Base-by-base conservation (phyloP, 2,113 vertebrate genomes). In the Antechinus flavipes region DNA sequence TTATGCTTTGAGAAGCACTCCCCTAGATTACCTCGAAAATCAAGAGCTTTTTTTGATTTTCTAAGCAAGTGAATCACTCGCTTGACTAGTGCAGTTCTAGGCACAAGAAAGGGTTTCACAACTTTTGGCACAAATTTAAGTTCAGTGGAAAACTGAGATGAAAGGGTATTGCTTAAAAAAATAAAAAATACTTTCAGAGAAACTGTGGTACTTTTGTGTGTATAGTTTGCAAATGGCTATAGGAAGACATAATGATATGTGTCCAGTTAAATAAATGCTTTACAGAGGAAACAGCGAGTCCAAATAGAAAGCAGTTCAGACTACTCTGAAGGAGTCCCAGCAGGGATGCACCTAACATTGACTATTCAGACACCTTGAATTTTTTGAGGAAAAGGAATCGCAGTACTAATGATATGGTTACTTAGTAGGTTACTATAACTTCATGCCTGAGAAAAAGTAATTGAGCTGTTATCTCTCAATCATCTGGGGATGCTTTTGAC, bases 221-320 rank as follows among this genome's bases (percentile, higher is more conserved):
- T 93, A 61, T 92, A 95, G 96, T 95, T 96, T 94, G 26, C 89
- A 58, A 93, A 61, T 58, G 92, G 47, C 93, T 93, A 22, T 27
- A 90, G 47, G 8, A 89, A 92, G 16, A 92, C 24, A 54, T 91
- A 92, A 93, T 50, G 90, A 90, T 91, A 54, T 89, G 27, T 91
- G 90, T 50, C 14, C 47, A 94, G 16, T 93, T 50, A 93, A 95
- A 24, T 92, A 52, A 35, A 91, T 94, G 2, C 2, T 56, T 96
- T 61, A 92, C 54, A 94, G 11, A 46, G 8, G 12, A 97, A 91
- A 93, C 94, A 0, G 0, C 94, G 19, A 56, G 54, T 95, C 16
- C 89, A 22, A 47, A 35, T 93, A 90, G 89, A 84, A 68, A 54
- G 14, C 35, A 92, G n/a, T 30, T 93, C 92, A 55, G 42, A 91